These are phyloP conservation scores for Drosophila tripunctata DNA, from an alignment of 2,888 invertebrate species.

Conservation along the genomic window DNA sequence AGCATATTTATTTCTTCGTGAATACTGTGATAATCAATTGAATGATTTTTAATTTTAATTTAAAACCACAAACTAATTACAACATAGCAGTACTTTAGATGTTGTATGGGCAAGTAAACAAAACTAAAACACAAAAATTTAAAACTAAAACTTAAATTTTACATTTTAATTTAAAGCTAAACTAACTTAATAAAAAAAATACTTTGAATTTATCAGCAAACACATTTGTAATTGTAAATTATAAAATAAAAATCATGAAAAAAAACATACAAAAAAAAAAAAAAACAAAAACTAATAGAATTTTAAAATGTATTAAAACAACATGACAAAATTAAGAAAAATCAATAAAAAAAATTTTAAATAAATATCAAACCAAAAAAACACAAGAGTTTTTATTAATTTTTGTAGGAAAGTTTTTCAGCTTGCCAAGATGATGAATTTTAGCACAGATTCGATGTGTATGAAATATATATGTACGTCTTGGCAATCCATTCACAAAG, in stretches of 20 bases:
- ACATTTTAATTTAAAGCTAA: constrained; percentile 41
- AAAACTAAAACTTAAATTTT: background rate
- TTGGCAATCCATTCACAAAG: constrained; percentile 25
- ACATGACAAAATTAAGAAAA: constrained; percentile 35
- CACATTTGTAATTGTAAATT: constrained; percentile 62
- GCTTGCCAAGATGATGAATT: background rate
- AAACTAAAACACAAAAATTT: constrained; percentile 4
- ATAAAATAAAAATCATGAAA: constrained; percentile 34
- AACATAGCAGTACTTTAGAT: constrained; percentile 56
- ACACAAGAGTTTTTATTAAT: constrained; percentile 3
- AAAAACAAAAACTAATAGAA: constrained; percentile 55
- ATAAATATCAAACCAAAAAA: constrained; percentile 60
- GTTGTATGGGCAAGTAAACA: constrained; percentile 59
- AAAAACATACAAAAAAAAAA: constrained; percentile 15
- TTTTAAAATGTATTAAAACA: constrained; percentile 62
- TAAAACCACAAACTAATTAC: constrained; percentile 19
- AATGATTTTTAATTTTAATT: constrained; percentile 81
- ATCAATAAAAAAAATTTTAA: constrained; percentile 57
- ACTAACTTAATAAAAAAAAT: constrained; percentile 21
- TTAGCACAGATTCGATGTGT: background rate
- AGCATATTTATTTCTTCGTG: constrained; percentile 81
- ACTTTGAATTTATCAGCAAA: constrained; percentile 59
- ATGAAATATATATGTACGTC: background rate
- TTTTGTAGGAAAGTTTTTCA: background rate
- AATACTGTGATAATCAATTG: constrained; percentile 84